Percentiles rank a stretch among this genome's conserved stretches.
These are phyloP conservation scores for Staurois parvus DNA, from an alignment of 2,797 vertebrate species.

Conservation along the genomic window DNA sequence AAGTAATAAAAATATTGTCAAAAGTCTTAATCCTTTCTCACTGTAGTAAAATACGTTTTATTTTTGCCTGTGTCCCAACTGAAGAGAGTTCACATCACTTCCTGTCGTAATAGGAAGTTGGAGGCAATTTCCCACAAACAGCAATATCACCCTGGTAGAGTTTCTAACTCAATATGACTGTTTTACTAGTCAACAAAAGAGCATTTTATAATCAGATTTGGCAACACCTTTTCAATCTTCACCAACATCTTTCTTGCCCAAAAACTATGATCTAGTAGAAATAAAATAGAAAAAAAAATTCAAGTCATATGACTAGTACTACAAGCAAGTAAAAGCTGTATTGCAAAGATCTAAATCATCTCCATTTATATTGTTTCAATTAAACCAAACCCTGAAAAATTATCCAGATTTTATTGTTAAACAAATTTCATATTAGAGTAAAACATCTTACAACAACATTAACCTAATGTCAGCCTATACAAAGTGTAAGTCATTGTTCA, in stretches of 20 bases:
- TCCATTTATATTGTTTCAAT: slow-evolving; percentile 1
- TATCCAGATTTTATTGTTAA: slow-evolving; percentile 45
- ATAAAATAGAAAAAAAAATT: background rate
- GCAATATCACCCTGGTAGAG: too few species aligned
- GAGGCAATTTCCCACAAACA: too few species aligned
- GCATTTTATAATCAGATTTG: background rate
- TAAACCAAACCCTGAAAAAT: slow-evolving; percentile 21
- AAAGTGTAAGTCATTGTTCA: slow-evolving; percentile 21
- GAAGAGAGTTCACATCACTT: too few species aligned
- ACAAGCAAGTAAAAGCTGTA: background rate
- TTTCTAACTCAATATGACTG: background rate
- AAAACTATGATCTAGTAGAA: background rate
- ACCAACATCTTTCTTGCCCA: background rate
- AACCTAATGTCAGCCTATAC: slow-evolving; percentile 29
- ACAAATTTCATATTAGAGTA: slow-evolving; percentile 42
- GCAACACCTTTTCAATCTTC: background rate
- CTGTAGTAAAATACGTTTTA: too few species aligned
- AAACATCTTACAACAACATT: slow-evolving; percentile 29
- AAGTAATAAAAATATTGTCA: too few species aligned
- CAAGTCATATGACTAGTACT: background rate
- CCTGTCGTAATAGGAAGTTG: too few species aligned
- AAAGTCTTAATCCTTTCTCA: too few species aligned
- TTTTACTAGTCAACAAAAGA: background rate
- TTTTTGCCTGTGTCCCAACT: too few species aligned
- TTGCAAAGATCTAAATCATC: background rate